Conservation (phyloP, 2,797 vertebrate genomes). For the Amniataba percoides region DNA sequence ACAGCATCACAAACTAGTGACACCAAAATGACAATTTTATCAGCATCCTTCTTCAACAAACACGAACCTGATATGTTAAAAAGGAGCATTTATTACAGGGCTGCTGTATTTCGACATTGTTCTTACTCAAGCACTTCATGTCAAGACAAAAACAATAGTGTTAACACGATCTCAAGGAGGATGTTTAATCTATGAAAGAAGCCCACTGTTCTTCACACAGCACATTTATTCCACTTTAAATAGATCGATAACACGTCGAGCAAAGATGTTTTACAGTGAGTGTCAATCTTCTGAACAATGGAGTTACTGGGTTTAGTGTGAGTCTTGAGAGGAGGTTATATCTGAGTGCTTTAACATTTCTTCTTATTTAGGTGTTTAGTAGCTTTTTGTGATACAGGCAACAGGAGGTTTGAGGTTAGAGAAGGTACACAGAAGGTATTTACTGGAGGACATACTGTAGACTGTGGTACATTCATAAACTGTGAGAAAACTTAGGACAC, state of each 20-base stretch:
- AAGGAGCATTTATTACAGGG: neutral
- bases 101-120: neutral
- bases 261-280: constrained; percentile 9
- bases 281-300: neutral
- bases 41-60: neutral
- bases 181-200: neutral
- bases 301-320: constrained; percentile 20
- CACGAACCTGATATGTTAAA: neutral
- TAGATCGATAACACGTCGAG: constrained; percentile 1
- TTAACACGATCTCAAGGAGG: neutral
- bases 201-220: constrained; percentile 5
- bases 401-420: constrained; percentile 17
- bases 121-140: constrained; percentile 4
- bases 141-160: neutral
- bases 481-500: constrained; percentile 78
- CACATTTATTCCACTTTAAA: constrained; percentile 13
- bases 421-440: constrained; percentile 9
- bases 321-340: constrained; percentile 10
- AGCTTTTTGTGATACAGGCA: neutral
- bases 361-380: neutral
- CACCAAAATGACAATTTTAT: neutral
- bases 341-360: neutral
- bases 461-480: constrained; percentile 23
- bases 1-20: neutral
- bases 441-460: constrained; percentile 8